A percentile compares a stretch with the other conserved stretches of the same genome.
Conservation (phyloP, 2,113 vertebrate genomes). For the Girardinichthys multiradiatus region DNA sequence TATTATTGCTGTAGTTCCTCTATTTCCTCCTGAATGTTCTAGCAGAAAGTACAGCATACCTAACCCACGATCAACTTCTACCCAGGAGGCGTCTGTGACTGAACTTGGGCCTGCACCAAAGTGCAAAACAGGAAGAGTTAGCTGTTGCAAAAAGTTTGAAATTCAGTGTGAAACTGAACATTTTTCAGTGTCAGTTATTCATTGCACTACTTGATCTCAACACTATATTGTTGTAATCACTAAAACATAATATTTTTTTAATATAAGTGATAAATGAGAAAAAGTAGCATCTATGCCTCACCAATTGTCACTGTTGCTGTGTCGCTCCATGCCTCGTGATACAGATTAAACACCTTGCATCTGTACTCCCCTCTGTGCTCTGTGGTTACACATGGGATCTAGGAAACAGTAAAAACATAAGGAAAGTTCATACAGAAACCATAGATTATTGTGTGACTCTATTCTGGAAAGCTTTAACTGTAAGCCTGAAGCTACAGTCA, state of each 20-base stretch:
- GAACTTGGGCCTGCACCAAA: slow-evolving; percentile 74
- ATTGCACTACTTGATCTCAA: neutral
- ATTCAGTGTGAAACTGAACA: neutral
- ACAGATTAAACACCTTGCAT: slow-evolving; percentile 84
- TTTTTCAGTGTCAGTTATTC: neutral
- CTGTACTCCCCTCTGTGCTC: slow-evolving; percentile 83
- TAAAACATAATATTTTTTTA: neutral
- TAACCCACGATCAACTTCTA: slow-evolving; percentile 45
- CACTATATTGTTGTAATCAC: neutral
- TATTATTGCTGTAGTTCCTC: slow-evolving; percentile 12
- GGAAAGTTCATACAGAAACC: neutral
- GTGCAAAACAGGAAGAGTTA: slow-evolving; percentile 18
- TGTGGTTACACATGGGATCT: slow-evolving; percentile 83
- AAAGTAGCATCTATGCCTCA: slow-evolving; percentile 48
- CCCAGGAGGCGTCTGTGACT: slow-evolving; percentile 66
- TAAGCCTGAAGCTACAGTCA: neutral
- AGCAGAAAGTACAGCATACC: slow-evolving; percentile 44
- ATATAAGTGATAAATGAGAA: neutral
- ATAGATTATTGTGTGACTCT: neutral
- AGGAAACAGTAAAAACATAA: neutral
- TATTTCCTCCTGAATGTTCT: neutral
- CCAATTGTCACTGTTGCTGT: slow-evolving; percentile 79
- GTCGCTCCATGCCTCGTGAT: slow-evolving; percentile 83
- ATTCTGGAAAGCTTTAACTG: neutral
- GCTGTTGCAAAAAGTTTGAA: too few species aligned